Conservation (phyloP, 2,888 invertebrate genomes). For the Thysanoteuthis rhombus region DNA sequence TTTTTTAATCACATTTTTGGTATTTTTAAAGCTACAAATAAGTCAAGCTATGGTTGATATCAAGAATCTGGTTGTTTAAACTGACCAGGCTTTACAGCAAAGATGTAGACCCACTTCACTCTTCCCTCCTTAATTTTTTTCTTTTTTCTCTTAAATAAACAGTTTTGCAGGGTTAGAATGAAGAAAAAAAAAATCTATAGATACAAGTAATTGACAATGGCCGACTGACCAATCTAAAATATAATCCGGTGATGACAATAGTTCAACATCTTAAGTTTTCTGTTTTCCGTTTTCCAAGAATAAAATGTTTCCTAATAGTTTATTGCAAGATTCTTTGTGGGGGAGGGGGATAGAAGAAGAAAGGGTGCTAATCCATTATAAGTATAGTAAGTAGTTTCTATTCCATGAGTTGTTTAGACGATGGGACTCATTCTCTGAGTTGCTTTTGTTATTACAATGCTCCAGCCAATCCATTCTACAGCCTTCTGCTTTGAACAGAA, state of each 20-base stretch:
- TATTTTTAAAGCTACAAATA: no score
- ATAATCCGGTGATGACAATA: no score
- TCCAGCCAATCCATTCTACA: not conserved
- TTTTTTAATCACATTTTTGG: no score
- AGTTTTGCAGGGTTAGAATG: not conserved
- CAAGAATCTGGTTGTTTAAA: no score
- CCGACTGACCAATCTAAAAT: no score
- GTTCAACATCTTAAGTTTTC: not conserved
- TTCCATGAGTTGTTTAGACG: not conserved
- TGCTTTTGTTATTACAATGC: not conserved
- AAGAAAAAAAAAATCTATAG: not conserved
- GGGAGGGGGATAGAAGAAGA: not conserved
- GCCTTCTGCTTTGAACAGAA: no score
- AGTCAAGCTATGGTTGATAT: no score
- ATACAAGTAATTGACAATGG: no score
- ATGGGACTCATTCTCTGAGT: not conserved
- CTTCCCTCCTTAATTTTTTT: not conserved
- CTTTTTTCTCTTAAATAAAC: not conserved
- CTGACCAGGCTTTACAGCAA: not conserved
- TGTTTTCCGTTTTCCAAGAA: not conserved
- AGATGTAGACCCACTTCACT: not conserved
- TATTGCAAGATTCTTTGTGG: not conserved
- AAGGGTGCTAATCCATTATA: not conserved
- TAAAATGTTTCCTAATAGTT: not conserved
- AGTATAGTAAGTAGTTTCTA: not conserved